Evolutionary conservation across 2,888 invertebrate species (phyloP), one percentile per base, ranked within the genome.

Genomic region (Heteropelma amictum): DNA sequence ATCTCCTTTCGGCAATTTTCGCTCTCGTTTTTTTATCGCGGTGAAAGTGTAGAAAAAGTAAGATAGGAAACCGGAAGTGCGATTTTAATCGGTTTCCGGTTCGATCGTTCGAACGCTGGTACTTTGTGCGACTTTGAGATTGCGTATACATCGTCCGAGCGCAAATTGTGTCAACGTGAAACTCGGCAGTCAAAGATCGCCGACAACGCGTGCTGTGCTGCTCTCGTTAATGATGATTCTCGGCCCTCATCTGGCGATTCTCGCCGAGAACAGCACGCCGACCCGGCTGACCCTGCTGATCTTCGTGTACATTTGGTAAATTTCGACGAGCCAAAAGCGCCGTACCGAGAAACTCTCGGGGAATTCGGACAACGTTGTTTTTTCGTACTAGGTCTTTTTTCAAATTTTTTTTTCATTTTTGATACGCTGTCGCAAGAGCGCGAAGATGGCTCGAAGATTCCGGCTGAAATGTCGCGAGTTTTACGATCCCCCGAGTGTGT

Each of bases 151-250:
- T 67, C 56, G 58, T 26, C 35, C 45, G 53, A 51, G 40, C 42
- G 47, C 61, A 63, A 61, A 40, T 8, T 42, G 19, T n/a, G n/a
- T n/a, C 19, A 7, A n/a, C 3, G 28, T 51, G 12, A 51, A 14
- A 51, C 51, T 14, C 30, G 26, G n/a, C 28, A 7, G 51, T 10
- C 51, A 2, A 17, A 2, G 14, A 10, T 14, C 7, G 14, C 35
- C 49, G 67, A 64, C 49, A 38, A 58, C 54, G 58, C 63, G n/a
- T n/a, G n/a, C n/a, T n/a, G n/a, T n/a, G n/a, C n/a, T n/a, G n/a
- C n/a, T n/a, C n/a, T 30, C 64, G 64, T 80, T 82, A 82, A 82
- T 83, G 80, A 76, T 70, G 70, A 79, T 77, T 77, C 78, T 80
- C 77, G 76, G 69, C 49, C 51, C 61, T 40, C 40, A 14, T 28